Base-by-base conservation (phyloP, 2,888 invertebrate species). In the Prenolepis imparis region DNA sequence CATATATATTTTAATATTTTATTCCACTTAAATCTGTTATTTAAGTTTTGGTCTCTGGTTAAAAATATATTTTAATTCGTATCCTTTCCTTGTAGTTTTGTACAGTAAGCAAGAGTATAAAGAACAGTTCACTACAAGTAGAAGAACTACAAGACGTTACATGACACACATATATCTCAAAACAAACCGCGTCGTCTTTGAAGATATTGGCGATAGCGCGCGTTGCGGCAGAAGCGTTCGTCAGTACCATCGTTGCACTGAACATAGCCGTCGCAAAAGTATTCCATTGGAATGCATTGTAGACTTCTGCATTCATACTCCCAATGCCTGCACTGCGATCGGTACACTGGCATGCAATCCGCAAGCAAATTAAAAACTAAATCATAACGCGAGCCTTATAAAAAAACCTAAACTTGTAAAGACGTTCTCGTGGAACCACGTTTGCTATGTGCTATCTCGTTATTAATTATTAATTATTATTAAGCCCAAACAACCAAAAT, bases 231-330 rank as follows among this genome's bases (percentile, higher is more conserved):
- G 94, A 95, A 95, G 90, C 95, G 94, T 94, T 97, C 97, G 94
- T 97, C 97, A 91, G 96, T 96, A 93, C 95, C 94, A 93, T 97
- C 96, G 89, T 92, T 94, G 95, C 97, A 97, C 94, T 97, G 96
- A 90, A 93, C 92, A 91, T 92, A 92, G 91, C 95, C 95, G 94
- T 97, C 96, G 95, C 97, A 97, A 88, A 95, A 94, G 89, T 95
- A 94, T 87, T 94, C 93, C 91, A 95, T 93, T 87, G 95, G 95
- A 93, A 97, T 95, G 95, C 97, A 97, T 94, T 95, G 95, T 93
- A 95, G 95, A 94, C 95, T 95, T 93, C 95, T 95, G 95, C 96
- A 95, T 94, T 95, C 95, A 95, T 95, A 96, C 94, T 95, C 95
- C 93, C 95, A 94, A 66, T 90, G 88, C 83, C 94, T 91, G 94